Base-by-base conservation (phyloP, 2,113 vertebrate genomes). In the Eulemur macaco region DNA sequence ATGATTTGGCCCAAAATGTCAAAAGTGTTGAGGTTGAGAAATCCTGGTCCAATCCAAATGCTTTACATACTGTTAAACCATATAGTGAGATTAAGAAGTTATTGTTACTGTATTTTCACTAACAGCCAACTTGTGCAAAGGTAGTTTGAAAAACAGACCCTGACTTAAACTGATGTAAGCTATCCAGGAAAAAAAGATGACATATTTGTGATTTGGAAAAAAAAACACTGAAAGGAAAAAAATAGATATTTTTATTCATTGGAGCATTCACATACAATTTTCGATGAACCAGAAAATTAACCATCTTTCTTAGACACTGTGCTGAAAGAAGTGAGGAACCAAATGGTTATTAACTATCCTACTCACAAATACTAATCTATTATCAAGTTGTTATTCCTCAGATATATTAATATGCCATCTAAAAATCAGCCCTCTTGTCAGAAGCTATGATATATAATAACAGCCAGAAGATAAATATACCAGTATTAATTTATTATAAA, bases 221-320 rank as follows among this genome's bases (percentile, higher is more conserved):
- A 39, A 6, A 54, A 64, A 69, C 54, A 25, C 17, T 21, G 37
- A 66, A 77, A 31, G 8, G 0, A 21, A 85, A 78, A 93, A 84
- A 42, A 13, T 25, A 83, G 45, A 37, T 71, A n/a, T 64, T 84
- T 91, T 96, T 90, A 87, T 58, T 95, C 71, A 95, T 71, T 18
- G 76, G 37, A 20, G 4, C 13, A 88, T 90, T 50, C 52, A 90
- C 8, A 91, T 47, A n/a, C 5, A 77, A 45, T 60, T 89, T 96
- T 64, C 0, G 64, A 63, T 91, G 78, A 95, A 56, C 20, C 15
- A 91, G 60, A 94, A 92, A 89, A 83, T 77, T 37, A 81, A 27
- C 9, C 8, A 60, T 89, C 18, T 71, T 93, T 94, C 42, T 92
- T 52, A 84, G 42, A 81, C 25, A 85, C 12, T 56, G 15, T 68